Evolutionary conservation across 2,113 vertebrate species (phyloP).

Genomic region (Chaetops frenatus): DNA sequence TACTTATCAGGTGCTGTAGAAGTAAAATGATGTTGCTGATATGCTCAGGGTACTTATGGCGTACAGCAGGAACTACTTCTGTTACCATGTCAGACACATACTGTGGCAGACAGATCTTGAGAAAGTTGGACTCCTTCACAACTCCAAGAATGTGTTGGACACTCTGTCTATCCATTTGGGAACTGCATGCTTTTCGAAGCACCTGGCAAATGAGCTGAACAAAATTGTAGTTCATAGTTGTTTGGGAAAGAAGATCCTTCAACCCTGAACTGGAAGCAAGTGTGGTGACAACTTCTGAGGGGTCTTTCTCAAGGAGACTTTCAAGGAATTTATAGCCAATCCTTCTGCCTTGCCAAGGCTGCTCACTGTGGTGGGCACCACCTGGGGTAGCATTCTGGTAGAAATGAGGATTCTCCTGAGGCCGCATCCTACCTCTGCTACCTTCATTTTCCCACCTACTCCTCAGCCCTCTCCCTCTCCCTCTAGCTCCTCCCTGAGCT

Average conservation of each 20-base stretch:
- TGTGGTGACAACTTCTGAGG: conserved; percentile 80
- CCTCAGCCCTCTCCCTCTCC: neutral
- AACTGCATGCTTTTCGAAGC: conserved; percentile 80
- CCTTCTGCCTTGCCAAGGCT: conserved; percentile 42
- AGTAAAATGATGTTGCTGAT: conserved; percentile 81
- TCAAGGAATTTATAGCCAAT: conserved; percentile 78
- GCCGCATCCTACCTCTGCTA: neutral
- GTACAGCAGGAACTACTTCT: conserved; percentile 59
- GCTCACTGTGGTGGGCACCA: neutral
- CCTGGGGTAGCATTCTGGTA: neutral
- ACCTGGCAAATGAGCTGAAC: conserved; percentile 82
- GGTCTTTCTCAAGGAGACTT: conserved; percentile 77
- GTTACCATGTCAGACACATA: conserved; percentile 79
- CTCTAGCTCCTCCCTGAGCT: neutral
- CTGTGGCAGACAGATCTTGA: conserved; percentile 74
- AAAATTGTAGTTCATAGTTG: conserved; percentile 70
- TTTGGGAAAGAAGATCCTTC: conserved; percentile 68
- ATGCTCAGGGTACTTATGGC: conserved; percentile 77
- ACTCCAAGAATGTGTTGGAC: conserved; percentile 77
- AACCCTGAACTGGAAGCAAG: conserved; percentile 75
- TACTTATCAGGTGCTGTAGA: conserved; percentile 78
- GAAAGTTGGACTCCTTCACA: conserved; percentile 85
- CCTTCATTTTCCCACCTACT: conserved; percentile 25
- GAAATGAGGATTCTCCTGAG: neutral
- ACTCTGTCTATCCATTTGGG: conserved; percentile 72